Base-by-base conservation (phyloP, 2,113 vertebrate species). In the Plecotus auritus region DNA sequence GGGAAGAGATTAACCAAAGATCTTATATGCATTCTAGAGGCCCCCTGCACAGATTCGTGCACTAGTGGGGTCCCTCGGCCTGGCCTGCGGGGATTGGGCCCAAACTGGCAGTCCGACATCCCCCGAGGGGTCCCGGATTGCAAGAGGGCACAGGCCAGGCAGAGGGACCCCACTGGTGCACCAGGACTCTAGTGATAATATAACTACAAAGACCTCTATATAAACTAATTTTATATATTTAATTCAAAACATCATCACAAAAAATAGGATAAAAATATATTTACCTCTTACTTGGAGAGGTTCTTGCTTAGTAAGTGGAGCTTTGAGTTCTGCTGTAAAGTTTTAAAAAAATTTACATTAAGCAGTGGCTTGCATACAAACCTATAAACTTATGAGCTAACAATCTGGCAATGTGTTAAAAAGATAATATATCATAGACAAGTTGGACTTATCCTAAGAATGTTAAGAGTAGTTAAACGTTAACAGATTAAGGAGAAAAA, bases 251-350 rank as follows among this genome's bases (percentile, higher is more conserved):
- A 94, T 7, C 28, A 90, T 92, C 88, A n/a, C 67, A 93, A 69
- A 47, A 89, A 94, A 87, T 2, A 67, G 42, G 84, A 95, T 86
- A 85, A 87, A 95, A 95, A 91, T 30, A 85, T 9, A 91, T 91
- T 98, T 98, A 98, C 98, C 98, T 98, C 98, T 98, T 91, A 98
- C 98, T 98, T 98, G 98, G 78, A 98, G 98, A 85, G 98, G 97
- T 12, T 98, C 98, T 96, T 98, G 97, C 84, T 97, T 88, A 0
- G 87, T 96, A 96, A 97, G 95, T 88, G 98, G 97, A 30, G 98
- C 98, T 97, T 98, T 98, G 82, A 97, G 96, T 98, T 95, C 88
- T 61, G 96, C 98, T 98, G 95, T 26, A 97, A 98, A 97, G 96
- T 87, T 93, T 49, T 97, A 90, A 94, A 94, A 77, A 95, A 94